phyloP scores from a whole-genome alignment of 2,113 vertebrate species.

The Sisor rabdophorus region DNA sequence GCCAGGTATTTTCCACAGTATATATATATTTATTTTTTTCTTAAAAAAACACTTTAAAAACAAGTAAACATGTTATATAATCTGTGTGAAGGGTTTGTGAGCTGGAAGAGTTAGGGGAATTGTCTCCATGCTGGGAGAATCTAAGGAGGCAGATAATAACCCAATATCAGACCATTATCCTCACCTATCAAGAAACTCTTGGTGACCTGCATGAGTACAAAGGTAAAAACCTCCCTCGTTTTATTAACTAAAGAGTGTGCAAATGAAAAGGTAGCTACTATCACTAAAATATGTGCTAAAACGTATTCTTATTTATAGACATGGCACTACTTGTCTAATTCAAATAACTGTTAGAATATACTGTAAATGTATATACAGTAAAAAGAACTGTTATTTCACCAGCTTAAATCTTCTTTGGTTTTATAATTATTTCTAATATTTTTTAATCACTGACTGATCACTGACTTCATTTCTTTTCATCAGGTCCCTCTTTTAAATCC shows the following conservation, averaged over 20 bases:
- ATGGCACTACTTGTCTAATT: neutral
- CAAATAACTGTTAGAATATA: too few species aligned
- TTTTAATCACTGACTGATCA: too few species aligned
- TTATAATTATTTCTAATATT: neutral
- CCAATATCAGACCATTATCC: conserved; percentile 97
- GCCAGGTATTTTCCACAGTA: conserved; percentile 74
- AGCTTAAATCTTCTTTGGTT: neutral
- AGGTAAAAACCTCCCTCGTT: conserved; percentile 65
- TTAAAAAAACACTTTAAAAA: neutral
- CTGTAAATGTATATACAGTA: too few species aligned
- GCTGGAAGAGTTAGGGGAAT: conserved; percentile 91
- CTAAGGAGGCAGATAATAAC: conserved; percentile 94
- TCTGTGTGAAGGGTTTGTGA: conserved; percentile 84
- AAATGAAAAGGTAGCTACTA: neutral
- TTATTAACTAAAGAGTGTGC: neutral
- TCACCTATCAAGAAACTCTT: conserved; percentile 96
- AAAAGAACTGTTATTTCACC: neutral
- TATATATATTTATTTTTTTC: neutral
- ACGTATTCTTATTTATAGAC: too few species aligned
- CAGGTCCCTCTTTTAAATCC: conserved; percentile 97
- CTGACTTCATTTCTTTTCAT: conserved; percentile 18
- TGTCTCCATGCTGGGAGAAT: conserved; percentile 96
- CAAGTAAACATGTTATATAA: conserved; percentile 4
- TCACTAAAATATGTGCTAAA: too few species aligned
- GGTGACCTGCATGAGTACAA: conserved; percentile 95